Percentiles rank a stretch among this genome's conserved stretches.
These are phyloP conservation scores for Drosophila suboccidentalis DNA, from an alignment of 2,888 invertebrate species.

Conservation along the genomic window DNA sequence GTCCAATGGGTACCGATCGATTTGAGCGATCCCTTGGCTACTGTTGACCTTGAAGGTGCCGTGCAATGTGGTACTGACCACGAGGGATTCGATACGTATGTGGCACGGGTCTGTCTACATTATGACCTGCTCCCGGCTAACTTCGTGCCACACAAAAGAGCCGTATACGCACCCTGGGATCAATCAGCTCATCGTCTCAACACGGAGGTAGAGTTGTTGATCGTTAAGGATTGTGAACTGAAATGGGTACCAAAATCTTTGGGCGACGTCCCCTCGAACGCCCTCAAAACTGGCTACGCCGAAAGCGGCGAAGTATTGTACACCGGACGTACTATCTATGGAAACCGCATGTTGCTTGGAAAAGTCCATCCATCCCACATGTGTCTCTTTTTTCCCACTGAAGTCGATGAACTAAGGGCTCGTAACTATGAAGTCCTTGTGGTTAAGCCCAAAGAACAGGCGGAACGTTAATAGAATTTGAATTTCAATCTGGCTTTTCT, in stretches of 20 bases:
- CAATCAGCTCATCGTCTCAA: slow-evolving; percentile 60
- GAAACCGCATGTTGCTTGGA: slow-evolving; percentile 62
- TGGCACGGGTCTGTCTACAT: slow-evolving; percentile 68
- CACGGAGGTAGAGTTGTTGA: slow-evolving; percentile 67
- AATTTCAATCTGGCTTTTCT: neutral
- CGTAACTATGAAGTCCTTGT: neutral
- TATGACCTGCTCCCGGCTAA: slow-evolving; percentile 78
- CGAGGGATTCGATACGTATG: slow-evolving; percentile 75
- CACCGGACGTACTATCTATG: slow-evolving; percentile 64
- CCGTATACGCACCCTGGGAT: slow-evolving; percentile 64
- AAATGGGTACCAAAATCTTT: slow-evolving; percentile 64
- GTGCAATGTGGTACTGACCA: slow-evolving; percentile 73
- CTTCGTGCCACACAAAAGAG: slow-evolving; percentile 70
- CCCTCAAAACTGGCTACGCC: slow-evolving; percentile 68
- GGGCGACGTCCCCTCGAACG: slow-evolving; percentile 67
- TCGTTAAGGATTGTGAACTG: slow-evolving; percentile 68
- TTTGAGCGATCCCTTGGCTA: slow-evolving; percentile 16
- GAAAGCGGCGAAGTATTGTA: slow-evolving; percentile 70
- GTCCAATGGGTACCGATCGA: slow-evolving; percentile 64
- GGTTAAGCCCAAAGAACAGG: slow-evolving; percentile 30
- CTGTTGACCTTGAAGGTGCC: slow-evolving; percentile 56
- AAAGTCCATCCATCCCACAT: slow-evolving; percentile 80
- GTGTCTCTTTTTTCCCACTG: slow-evolving; percentile 71
- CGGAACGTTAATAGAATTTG: slow-evolving; percentile 38
- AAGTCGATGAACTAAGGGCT: slow-evolving; percentile 5